Conservation (phyloP, 2,113 vertebrate genomes). For the Mola mola region DNA sequence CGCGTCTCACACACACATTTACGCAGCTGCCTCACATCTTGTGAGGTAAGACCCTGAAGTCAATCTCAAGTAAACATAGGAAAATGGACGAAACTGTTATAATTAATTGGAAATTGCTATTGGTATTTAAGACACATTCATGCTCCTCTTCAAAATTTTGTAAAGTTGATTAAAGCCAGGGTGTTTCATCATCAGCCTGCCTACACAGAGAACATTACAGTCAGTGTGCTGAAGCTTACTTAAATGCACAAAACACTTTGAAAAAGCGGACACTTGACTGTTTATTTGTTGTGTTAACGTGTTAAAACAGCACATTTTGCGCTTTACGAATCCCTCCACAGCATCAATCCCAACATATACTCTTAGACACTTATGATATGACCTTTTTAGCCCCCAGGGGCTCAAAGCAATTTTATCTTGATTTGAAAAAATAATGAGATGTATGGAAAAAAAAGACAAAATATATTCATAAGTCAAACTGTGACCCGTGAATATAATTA, state of each 20-base stretch:
- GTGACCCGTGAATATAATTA: slow-evolving; percentile 51
- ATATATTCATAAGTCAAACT: slow-evolving; percentile 29
- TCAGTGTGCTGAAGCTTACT: background rate
- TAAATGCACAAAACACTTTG: slow-evolving; percentile 1
- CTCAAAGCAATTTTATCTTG: slow-evolving; percentile 60
- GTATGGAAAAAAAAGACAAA: slow-evolving; percentile 52
- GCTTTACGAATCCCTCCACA: slow-evolving; percentile 39
- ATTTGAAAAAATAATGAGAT: slow-evolving; percentile 68
- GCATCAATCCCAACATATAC: slow-evolving; percentile 44
- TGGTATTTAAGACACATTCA: slow-evolving; percentile 88
- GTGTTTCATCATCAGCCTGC: slow-evolving; percentile 67
- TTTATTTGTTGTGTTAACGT: slow-evolving; percentile 55
- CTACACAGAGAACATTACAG: slow-evolving; percentile 12
- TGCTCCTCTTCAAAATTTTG: slow-evolving; percentile 85
- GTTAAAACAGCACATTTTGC: slow-evolving; percentile 55
- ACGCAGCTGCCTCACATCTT: slow-evolving; percentile 61
- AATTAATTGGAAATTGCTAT: slow-evolving; percentile 97
- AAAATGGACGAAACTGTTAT: slow-evolving; percentile 92
- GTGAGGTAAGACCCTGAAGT: slow-evolving; percentile 90
- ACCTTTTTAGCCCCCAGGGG: slow-evolving; percentile 63
- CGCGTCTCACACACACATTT: slow-evolving; percentile 21
- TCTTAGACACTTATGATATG: slow-evolving; percentile 45
- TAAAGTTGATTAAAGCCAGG: slow-evolving; percentile 82
- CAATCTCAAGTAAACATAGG: slow-evolving; percentile 64
- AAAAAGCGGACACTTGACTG: slow-evolving; percentile 31